These are phyloP conservation scores for Cantharis rustica DNA, from an alignment of 2,888 invertebrate species.

Conservation along the genomic window DNA sequence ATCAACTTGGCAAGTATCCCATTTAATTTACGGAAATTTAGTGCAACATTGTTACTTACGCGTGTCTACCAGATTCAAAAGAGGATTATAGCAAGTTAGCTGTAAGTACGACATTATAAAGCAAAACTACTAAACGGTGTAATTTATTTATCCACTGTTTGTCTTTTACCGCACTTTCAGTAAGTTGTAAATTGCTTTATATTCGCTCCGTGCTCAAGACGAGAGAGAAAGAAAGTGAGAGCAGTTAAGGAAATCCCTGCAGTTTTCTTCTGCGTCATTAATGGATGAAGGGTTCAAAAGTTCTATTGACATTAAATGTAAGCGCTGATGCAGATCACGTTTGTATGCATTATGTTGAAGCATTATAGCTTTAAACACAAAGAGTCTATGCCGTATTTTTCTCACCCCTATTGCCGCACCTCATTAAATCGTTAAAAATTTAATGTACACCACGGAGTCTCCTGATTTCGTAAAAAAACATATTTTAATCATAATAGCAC, in stretches of 20 bases:
- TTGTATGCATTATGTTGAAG: not conserved
- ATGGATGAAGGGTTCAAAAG: not conserved
- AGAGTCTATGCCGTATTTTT: not conserved
- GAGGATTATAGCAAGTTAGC: not conserved
- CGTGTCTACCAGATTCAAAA: not conserved
- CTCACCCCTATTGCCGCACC: not conserved
- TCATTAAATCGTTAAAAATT: no score
- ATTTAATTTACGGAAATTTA: not conserved
- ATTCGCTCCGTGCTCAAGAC: not conserved
- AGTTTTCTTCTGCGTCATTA: not conserved
- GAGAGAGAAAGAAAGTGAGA: not conserved
- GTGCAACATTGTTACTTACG: not conserved
- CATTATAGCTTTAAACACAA: not conserved
- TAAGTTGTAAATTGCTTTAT: not conserved
- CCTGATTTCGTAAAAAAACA: no score
- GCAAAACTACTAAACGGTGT: not conserved
- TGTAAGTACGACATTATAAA: not conserved
- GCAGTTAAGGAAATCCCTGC: not conserved
- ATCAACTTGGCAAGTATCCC: constrained; percentile 1
- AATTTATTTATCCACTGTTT: not conserved
- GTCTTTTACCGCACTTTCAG: not conserved
- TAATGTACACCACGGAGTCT: no score
- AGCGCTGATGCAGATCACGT: not conserved
- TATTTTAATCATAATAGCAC: no score
- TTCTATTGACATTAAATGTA: not conserved